Base-by-base conservation (phyloP, 2,113 vertebrate genomes). In the Anhinga rufa region DNA sequence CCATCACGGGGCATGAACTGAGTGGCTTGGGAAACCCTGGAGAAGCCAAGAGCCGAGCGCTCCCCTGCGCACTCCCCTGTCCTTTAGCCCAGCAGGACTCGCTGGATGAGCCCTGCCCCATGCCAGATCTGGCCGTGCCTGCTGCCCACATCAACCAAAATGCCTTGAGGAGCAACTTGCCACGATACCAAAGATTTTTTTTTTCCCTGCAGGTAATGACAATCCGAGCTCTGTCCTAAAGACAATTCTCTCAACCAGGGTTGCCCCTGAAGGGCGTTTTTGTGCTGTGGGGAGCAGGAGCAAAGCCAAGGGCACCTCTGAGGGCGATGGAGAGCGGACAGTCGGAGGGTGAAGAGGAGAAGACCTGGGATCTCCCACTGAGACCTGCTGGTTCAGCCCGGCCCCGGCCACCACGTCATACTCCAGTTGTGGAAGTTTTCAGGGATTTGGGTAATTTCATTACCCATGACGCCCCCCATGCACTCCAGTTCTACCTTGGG, bases 181-280 rank as follows among this genome's bases (percentile, higher is more conserved):
- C 80, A 71, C 0, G 70, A 98, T 96, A 96, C 97, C 97, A 98
- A 98, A 98, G 97, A 98, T 92, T 91, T 72, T 91, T 95, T 95
- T 90, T 83, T 90, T 88, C 58, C 42, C 58, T 88, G 68, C 93
- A 93, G 91, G 88, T 97, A 96, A 89, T 82, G 97, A 98, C 98
- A 98, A 98, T 97, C 97, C 0, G 3, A 96, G 71, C 88, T 96
- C 91, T 96, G 94, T 95, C 78, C 95, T 82, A 79, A 92, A 92
- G 94, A 97, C 96, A 97, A 96, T 97, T 97, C 92, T 95, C 92
- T 93, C 17, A 2, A 92, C 64, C 82, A 90, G 83, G 91, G 97
- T 93, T 96, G 97, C 76, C 52, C 49, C 82, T 9, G 11, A 93
- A 95, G 90, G 61, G 44, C 26, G 12, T 91, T 93, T 86, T 86